Conservation (phyloP, 2,797 vertebrate genomes). For the Onychomys leucogaster region DNA sequence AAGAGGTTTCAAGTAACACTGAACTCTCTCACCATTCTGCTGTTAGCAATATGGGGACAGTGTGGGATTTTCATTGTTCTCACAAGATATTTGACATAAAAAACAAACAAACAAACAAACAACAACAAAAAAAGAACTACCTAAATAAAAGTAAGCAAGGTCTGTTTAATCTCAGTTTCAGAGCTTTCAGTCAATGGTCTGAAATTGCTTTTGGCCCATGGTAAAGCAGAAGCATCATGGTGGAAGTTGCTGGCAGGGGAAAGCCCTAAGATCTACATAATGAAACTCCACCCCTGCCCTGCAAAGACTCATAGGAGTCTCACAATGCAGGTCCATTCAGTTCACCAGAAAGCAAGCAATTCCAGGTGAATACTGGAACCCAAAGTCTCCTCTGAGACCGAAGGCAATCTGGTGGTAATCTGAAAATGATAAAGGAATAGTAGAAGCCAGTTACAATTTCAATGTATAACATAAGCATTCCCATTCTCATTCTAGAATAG, state of each 20-base stretch:
- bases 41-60: not conserved
- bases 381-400: not conserved
- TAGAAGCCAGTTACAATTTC: not conserved
- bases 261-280: not conserved
- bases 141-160: not conserved
- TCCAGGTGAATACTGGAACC: not conserved
- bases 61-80: not conserved
- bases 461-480: not conserved
- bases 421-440: not conserved
- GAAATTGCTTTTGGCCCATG: not conserved
- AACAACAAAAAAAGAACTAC: too few relatives aligned
- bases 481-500: not conserved
- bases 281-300: not conserved
- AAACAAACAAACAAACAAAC: too few relatives aligned
- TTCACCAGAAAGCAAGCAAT: not conserved
- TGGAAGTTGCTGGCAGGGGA: not conserved
- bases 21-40: not conserved
- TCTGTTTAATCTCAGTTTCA: not conserved
- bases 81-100: not conserved
- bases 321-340: not conserved
- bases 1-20: not conserved
- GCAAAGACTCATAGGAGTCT: not conserved
- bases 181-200: not conserved
- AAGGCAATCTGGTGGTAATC: not conserved
- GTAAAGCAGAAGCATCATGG: not conserved